These are phyloP conservation scores for Hydra vulgaris DNA, from an alignment of 30 jellyfish, hydroid and myxozoan species.

Conservation along the genomic window DNA sequence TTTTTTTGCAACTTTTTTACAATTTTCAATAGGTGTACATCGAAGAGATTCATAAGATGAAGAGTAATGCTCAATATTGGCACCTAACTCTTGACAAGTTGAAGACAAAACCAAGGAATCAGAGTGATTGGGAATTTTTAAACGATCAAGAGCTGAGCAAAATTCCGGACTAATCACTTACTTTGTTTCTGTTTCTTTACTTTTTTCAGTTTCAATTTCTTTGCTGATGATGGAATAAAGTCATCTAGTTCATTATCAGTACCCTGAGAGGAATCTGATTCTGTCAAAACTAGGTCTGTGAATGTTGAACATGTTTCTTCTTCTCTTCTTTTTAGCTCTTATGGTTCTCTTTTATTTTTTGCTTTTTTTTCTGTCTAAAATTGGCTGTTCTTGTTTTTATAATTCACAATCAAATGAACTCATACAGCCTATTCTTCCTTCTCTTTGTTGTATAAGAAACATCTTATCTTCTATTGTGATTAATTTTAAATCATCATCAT, in stretches of 20 bases:
- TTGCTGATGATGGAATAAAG: not conserved
- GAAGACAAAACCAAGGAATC: not conserved
- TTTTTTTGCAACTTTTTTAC: too few species aligned
- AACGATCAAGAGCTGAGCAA: not conserved
- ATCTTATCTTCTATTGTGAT: not conserved
- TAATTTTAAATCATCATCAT: not conserved
- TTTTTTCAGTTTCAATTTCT: not conserved
- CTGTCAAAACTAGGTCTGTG: not conserved
- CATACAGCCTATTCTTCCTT: not conserved
- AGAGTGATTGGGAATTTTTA: not conserved
- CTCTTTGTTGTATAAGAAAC: not conserved
- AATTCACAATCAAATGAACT: not conserved
- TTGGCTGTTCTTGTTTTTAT: not conserved
- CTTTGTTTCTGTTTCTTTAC: not conserved
- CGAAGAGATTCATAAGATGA: not conserved
- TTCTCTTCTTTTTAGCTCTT: not conserved
- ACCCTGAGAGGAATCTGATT: not conserved
- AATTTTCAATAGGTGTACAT: not conserved
- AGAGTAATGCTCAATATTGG: not conserved
- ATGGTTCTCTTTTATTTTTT: not conserved
- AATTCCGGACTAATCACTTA: not conserved
- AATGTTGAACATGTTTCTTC: not conserved
- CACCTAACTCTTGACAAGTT: not conserved
- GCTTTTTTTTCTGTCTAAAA: not conserved
- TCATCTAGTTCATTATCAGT: not conserved